phyloP scores from a whole-genome alignment of 2,888 invertebrate species.

The Zygothrica quintamaculata region DNA sequence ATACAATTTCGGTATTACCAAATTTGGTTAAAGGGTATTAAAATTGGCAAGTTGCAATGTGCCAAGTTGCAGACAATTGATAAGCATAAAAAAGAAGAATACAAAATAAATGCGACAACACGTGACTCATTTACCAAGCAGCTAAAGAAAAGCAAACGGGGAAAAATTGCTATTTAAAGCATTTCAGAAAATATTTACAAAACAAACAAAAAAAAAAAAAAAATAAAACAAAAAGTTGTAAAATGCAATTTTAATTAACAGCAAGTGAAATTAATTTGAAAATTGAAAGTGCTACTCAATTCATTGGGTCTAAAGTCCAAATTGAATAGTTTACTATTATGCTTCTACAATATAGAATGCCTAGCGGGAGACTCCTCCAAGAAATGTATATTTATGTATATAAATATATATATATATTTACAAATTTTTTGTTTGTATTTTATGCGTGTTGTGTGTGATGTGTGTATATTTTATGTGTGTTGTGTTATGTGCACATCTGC shows the following conservation, averaged over 20 bases:
- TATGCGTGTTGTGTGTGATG: not conserved
- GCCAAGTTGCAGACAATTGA: slow-evolving; percentile 52
- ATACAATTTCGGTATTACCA: too few species aligned
- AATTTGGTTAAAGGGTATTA: slow-evolving; percentile 14
- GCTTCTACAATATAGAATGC: slow-evolving; percentile 24
- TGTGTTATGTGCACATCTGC: slow-evolving; percentile 40
- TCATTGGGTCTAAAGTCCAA: slow-evolving; percentile 21
- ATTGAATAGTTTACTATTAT: not conserved
- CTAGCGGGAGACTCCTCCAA: slow-evolving; percentile 54
- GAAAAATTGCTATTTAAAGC: slow-evolving; percentile 50
- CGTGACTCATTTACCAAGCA: slow-evolving; percentile 66
- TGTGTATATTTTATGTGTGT: slow-evolving; percentile 9
- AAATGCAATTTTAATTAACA: slow-evolving; percentile 61
- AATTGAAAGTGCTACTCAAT: slow-evolving; percentile 57
- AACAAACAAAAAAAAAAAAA: too few species aligned
- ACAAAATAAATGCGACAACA: slow-evolving; percentile 37
- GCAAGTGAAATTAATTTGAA: slow-evolving; percentile 42
- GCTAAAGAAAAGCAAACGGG: slow-evolving; percentile 12
- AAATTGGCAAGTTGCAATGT: slow-evolving; percentile 30
- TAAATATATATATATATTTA: not conserved
- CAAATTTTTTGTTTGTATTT: not conserved
- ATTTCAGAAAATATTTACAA: slow-evolving; percentile 13
- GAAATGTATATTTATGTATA: slow-evolving; percentile 6
- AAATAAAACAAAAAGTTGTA: too few species aligned
- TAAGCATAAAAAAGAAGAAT: slow-evolving; percentile 39